Evolutionary conservation across 2,797 vertebrate genomes (phyloP).

Genomic region (Psittacula derbiana): DNA sequence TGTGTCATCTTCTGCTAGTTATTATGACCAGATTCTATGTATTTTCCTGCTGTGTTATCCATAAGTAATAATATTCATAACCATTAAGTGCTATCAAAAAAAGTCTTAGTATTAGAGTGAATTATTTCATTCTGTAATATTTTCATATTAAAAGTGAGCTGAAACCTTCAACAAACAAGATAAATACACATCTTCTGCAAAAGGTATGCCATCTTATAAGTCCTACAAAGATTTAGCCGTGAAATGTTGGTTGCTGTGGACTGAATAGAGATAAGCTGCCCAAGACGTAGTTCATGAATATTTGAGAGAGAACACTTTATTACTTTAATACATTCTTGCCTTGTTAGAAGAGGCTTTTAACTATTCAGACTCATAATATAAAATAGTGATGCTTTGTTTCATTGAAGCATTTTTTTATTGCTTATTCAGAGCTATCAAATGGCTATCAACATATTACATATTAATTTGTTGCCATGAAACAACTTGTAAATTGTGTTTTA

Average conservation of each 20-base stretch:
- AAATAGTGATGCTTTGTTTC: neutral
- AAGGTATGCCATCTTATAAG: neutral
- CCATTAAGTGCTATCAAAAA: neutral
- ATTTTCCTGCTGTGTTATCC: neutral
- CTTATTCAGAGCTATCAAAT: neutral
- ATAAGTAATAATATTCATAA: neutral
- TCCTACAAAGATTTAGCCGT: neutral
- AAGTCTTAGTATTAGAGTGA: neutral
- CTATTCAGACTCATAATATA: neutral
- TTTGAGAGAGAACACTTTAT: slow-evolving; percentile 14
- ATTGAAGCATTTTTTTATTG: neutral
- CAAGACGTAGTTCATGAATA: slow-evolving; percentile 2
- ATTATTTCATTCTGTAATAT: neutral
- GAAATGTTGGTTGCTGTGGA: neutral
- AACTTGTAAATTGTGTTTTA: neutral
- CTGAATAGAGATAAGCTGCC: neutral
- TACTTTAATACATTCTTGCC: slow-evolving; percentile 11
- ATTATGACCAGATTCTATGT: neutral
- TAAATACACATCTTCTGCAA: neutral
- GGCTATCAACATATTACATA: neutral
- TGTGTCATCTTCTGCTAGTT: neutral
- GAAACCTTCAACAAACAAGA: neutral
- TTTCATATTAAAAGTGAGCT: slow-evolving; percentile 25
- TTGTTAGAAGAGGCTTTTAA: neutral
- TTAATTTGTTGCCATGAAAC: neutral